These are phyloP conservation scores for Timema podura DNA, from an alignment of 2,888 invertebrate genomes.

Conservation along the genomic window DNA sequence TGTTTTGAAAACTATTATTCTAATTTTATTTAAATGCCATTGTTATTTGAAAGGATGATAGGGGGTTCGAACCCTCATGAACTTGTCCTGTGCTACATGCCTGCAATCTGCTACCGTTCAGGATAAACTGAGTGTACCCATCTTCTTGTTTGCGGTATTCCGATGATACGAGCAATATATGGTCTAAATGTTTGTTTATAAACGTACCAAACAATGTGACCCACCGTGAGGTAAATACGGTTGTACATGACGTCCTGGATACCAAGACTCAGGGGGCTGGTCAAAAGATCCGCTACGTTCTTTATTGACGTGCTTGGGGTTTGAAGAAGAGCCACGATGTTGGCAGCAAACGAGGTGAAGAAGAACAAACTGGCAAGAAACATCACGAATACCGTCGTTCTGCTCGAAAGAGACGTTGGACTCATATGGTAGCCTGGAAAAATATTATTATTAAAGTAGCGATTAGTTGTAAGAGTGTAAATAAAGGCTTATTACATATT, in stretches of 20 bases:
- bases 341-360: conserved; percentile 71
- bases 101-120: too few species aligned
- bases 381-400: conserved; percentile 60
- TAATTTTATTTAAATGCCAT: too few species aligned
- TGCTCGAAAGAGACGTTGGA: conserved; percentile 49
- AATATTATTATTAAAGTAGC: too few species aligned
- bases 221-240: conserved; percentile 62
- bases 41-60: too few species aligned
- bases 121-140: too few species aligned
- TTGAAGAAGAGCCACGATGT: conserved; percentile 69
- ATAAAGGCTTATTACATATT: too few species aligned
- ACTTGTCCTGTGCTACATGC: too few species aligned
- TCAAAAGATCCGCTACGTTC: conserved; percentile 58
- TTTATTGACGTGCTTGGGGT: conserved; percentile 65
- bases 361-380: conserved; percentile 64
- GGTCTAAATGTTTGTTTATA: not conserved
- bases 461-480: too few species aligned
- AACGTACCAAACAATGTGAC: conserved; percentile 23
- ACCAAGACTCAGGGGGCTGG: conserved; percentile 62
- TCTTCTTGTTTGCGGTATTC: too few species aligned
- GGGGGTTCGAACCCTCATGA: too few species aligned
- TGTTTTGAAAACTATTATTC: too few species aligned
- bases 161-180: too few species aligned
- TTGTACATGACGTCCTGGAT: conserved; percentile 68
- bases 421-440: conserved; percentile 48